Conservation (phyloP, 2,797 vertebrate species). For the Gastrophryne carolinensis region DNA sequence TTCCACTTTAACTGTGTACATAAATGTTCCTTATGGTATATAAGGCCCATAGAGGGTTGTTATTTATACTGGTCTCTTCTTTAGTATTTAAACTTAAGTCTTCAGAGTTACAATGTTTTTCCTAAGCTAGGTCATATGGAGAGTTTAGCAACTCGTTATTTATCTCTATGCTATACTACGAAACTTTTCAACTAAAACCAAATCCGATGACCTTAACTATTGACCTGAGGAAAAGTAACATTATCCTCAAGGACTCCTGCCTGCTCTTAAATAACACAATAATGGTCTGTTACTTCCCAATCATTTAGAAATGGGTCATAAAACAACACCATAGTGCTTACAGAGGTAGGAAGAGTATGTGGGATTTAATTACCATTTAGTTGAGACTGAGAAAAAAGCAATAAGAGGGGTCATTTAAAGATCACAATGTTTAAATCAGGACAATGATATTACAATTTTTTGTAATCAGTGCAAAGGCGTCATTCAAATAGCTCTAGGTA, state of each 20-base stretch:
- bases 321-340: conserved; percentile 43
- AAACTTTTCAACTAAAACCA: conserved; percentile 29
- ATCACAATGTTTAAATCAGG: conserved; percentile 26
- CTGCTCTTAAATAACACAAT: conserved; percentile 37
- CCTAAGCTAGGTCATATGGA: neutral
- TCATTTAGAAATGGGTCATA: conserved; percentile 49
- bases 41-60: too few relatives aligned
- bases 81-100: too few relatives aligned
- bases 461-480: neutral
- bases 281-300: conserved; percentile 48
- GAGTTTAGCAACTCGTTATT: neutral
- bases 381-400: conserved; percentile 4
- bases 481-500: too few relatives aligned
- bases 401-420: conserved; percentile 41
- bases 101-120: too few relatives aligned
- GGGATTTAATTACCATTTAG: conserved; percentile 47
- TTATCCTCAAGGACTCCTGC: conserved; percentile 43
- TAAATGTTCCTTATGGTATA: too few relatives aligned
- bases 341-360: conserved; percentile 22
- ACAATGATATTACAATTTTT: neutral
- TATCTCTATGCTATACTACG: neutral
- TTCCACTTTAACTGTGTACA: too few relatives aligned
- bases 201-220: conserved; percentile 37
- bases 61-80: too few relatives aligned
- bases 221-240: conserved; percentile 31